phyloP scores from a whole-genome alignment of 1,140 invertebrate species.

The Sarcophaga bullata region DNA sequence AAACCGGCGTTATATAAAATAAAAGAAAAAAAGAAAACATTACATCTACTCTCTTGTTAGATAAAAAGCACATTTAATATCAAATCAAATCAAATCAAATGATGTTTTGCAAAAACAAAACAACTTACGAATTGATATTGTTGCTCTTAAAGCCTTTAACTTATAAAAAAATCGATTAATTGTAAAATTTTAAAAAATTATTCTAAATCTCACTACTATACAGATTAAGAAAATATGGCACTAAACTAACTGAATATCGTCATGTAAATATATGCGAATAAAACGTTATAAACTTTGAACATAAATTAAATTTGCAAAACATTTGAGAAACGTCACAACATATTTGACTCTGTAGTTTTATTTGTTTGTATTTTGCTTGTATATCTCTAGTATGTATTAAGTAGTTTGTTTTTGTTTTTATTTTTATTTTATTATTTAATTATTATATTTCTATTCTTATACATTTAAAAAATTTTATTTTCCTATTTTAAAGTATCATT shows the following conservation, averaged over 20 bases:
- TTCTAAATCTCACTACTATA: slow-evolving; percentile 6
- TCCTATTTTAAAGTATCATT: background rate
- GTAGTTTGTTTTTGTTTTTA: background rate
- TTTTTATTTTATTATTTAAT: background rate
- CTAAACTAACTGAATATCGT: background rate
- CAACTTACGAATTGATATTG: slow-evolving; percentile 25
- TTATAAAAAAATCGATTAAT: background rate
- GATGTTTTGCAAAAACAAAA: slow-evolving; percentile 23
- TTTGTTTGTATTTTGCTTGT: slow-evolving; percentile 17
- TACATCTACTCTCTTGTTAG: too few relatives aligned
- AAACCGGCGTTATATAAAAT: background rate
- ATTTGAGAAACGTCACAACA: background rate
- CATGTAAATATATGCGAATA: slow-evolving; percentile 8
- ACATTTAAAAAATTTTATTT: background rate
- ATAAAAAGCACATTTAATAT: too few relatives aligned
- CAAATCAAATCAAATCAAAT: too few relatives aligned
- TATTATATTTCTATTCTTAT: slow-evolving; percentile 6
- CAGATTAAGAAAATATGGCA: background rate
- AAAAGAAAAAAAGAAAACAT: too few relatives aligned
- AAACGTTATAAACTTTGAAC: background rate
- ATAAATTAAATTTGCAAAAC: slow-evolving; percentile 1
- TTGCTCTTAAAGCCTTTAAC: slow-evolving; percentile 16
- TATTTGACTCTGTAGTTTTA: background rate
- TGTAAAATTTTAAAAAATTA: background rate
- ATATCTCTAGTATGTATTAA: slow-evolving; percentile 6